Base-by-base conservation (phyloP, 2,888 invertebrate species). In the Cantharis lateralis region DNA sequence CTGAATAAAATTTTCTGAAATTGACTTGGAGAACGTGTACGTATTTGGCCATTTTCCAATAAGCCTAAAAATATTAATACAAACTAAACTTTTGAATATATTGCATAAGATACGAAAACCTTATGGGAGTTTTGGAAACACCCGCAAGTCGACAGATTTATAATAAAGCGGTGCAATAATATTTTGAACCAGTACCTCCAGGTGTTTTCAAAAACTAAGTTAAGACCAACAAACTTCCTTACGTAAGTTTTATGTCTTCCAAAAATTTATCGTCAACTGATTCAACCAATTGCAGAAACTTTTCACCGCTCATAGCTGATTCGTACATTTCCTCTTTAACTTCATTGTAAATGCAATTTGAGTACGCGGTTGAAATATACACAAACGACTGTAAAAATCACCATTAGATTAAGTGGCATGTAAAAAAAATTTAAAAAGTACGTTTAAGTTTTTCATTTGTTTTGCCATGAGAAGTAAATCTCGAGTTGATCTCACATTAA, bases 21-120 rank as follows among this genome's bases (percentile, higher is more conserved):
- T 84, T 10, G 93, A 92, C 87, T 95, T 95, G 0, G 94, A 93
- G 85, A 91, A 93, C 0, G 93, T 91, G 86, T 95, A 95, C 0
- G 93, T 93, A 86, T 95, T 95, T 0, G 94, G 94, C 87, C 92
- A 93, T 18, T 87, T 86, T 0, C 87, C 88, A 3, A 90, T 80
- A 15, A 91, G 79, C 48, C 91, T 92, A 32, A 68, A 71, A 64
- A 28, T 1, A n/a, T 4, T 2, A 20, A 62, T 10, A 3, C 3
- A 28, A 11, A 10, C 26, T 26, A 9, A 26, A 26, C 26, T 26
- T 26, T 26, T 26, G 10, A 26, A 20, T 20, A 20, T 20, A 20
- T 20, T 20, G 4, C 4, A 20, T 20, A 0, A 20, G 20, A 20
- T 20, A 20, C 20, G 20, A 20, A 4, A 20, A 20, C 20, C 20